Percentiles rank a stretch among this genome's conserved stretches.
phyloP scores from a whole-genome alignment of 1,140 invertebrate genomes.

The Venturia canescens region DNA sequence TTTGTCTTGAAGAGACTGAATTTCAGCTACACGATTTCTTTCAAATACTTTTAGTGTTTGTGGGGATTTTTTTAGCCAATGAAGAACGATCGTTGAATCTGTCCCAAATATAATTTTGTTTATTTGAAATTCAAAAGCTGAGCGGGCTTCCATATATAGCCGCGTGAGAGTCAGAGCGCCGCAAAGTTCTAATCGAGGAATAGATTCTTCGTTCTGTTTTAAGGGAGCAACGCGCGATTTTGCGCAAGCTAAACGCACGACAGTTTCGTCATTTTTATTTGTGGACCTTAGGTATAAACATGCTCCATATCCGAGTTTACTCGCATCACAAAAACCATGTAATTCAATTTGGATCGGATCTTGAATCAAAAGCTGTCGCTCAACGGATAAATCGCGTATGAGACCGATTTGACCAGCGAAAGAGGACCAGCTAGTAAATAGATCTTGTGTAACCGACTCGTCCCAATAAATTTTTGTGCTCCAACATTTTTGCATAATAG shows the following conservation, averaged over 20 bases:
- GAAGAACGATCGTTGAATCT: conserved; percentile 14
- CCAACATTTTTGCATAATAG: conserved; percentile 53
- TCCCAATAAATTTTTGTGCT: conserved; percentile 56
- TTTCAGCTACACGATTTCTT: conserved; percentile 27
- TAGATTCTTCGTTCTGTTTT: neutral
- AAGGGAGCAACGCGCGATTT: conserved; percentile 8
- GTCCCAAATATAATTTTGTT: conserved; percentile 1
- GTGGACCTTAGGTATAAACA: conserved; percentile 2
- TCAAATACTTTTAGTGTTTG: conserved; percentile 4
- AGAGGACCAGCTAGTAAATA: neutral
- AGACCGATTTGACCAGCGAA: conserved; percentile 1
- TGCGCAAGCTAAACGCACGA: neutral
- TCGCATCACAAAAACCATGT: conserved; percentile 7
- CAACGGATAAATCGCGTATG: conserved; percentile 14
- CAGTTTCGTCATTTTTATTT: neutral
- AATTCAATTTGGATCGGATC: neutral
- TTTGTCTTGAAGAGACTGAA: neutral
- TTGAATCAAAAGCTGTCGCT: neutral
- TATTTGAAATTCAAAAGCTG: neutral
- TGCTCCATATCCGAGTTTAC: conserved; percentile 10
- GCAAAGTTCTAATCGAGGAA: conserved; percentile 18
- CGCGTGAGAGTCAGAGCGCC: conserved; percentile 3
- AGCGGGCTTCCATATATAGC: neutral
- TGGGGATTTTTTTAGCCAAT: conserved; percentile 30
- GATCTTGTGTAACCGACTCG: conserved; percentile 15